These are phyloP conservation scores for Hemitrygon akajei DNA, from an alignment of 2,797 vertebrate genomes.

Conservation along the genomic window DNA sequence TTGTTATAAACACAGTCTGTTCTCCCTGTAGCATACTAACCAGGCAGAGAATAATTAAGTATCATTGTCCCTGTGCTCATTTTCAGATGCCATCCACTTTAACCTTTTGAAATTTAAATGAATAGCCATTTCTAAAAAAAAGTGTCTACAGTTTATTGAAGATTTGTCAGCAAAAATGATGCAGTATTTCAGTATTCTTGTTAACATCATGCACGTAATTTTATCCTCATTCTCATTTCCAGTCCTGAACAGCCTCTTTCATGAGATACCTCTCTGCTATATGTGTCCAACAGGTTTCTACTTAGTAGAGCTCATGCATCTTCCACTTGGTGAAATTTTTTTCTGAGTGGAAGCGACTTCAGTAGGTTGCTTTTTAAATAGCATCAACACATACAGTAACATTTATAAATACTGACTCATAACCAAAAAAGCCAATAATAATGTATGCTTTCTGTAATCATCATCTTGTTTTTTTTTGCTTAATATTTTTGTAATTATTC, in stretches of 20 bases:
- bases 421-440: not conserved
- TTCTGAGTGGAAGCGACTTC: not conserved
- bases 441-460: not conserved
- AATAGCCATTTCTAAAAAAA: not conserved
- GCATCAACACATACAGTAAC: not conserved
- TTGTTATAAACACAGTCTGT: no score
- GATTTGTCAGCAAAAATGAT: not conserved
- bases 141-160: not conserved
- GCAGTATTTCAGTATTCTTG: not conserved
- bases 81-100: no score
- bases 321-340: not conserved
- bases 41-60: no score
- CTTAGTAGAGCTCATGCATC: not conserved
- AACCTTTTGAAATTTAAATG: not conserved
- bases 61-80: no score
- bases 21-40: no score
- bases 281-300: not conserved
- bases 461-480: not conserved
- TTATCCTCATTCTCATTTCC: not conserved
- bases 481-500: not conserved
- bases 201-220: not conserved
- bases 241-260: not conserved
- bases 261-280: not conserved
- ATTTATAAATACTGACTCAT: not conserved
- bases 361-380: not conserved